Evolutionary conservation across 1,140 invertebrate genomes (phyloP).

Genomic region (Calycopis cecrops): DNA sequence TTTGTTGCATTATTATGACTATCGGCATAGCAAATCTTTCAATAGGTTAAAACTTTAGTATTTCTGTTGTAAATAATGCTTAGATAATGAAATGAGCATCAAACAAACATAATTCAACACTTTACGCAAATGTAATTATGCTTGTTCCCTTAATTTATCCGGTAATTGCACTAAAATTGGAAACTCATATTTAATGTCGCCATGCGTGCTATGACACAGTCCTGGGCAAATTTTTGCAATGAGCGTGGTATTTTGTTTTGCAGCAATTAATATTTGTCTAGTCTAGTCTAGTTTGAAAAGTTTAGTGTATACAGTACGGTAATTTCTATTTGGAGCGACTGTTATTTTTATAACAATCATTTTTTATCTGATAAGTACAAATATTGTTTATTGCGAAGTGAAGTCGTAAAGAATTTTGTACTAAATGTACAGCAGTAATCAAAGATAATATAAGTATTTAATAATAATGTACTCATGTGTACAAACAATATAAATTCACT

Average conservation of each 20-base stretch:
- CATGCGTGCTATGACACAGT: constrained; percentile 59
- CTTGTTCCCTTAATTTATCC: background rate
- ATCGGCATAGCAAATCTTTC: constrained; percentile 56
- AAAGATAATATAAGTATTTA: too few species aligned
- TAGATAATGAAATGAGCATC: background rate
- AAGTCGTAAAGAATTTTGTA: too few species aligned
- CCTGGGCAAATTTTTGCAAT: constrained; percentile 14
- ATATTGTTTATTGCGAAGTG: too few species aligned
- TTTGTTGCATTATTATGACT: constrained; percentile 43
- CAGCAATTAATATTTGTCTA: background rate
- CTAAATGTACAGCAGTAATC: too few species aligned
- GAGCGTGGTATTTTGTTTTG: constrained; percentile 12
- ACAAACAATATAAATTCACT: too few species aligned
- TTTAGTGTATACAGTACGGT: too few species aligned
- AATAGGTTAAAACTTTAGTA: constrained; percentile 60
- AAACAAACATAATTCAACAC: constrained; percentile 4
- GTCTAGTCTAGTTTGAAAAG: too few species aligned
- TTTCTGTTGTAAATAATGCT: constrained; percentile 30
- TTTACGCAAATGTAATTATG: background rate
- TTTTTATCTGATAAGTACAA: too few species aligned
- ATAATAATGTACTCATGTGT: too few species aligned
- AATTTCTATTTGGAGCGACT: too few species aligned
- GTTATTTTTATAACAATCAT: too few species aligned
- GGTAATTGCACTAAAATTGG: background rate
- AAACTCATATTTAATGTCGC: constrained; percentile 25